Base-by-base conservation (phyloP, 2,888 invertebrate species). In the Apoda limacodes region DNA sequence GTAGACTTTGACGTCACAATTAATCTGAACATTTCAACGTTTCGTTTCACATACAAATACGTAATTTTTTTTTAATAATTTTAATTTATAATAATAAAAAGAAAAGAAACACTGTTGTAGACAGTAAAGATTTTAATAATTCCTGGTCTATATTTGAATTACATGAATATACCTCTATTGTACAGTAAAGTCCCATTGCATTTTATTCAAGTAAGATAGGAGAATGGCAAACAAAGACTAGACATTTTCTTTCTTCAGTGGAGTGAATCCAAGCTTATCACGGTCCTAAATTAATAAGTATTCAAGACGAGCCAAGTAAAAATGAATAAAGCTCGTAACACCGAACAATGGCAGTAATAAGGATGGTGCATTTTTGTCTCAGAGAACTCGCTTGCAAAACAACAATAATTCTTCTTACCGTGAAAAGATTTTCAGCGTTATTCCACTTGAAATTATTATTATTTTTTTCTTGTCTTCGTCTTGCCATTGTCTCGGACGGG, bases 361-460 rank as follows among this genome's bases (percentile, higher is more conserved):
- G 70, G 75, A 63, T 74, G 72, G 72, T 80, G 78, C 80, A 80
- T 76, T 76, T 75, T 72, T 78, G 78, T 78, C 71, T 74, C 72
- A 69, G 67, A 71, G 7, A 68, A 70, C 67, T 68, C 68, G 74
- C 72, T 76, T 80, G 80, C 78, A 80, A 78, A 80, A 80, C 78
- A 80, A 80, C 80, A 80, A 80, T 80, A 78, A 75, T 78, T 80
- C 74, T 52, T 55, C 51, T 74, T 74, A 64, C 69, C 63, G 62
- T 80, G 78, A 80, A 80, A 80, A 78, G 80, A 76, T 76, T 78
- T 76, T 75, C 76, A 78, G 76, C 75, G 71, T 74, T 78, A 75
- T 75, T 78, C 80, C 78, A 80, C 80, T 80, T 80, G 78, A 80
- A 75, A 76, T 80, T 80, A 76, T 78, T 76, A 74, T 76, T 60